Percentiles rank a stretch among this genome's conserved stretches.
These are phyloP conservation scores for Eupristina koningsbergeri DNA, from an alignment of 1,140 invertebrate genomes.

Conservation along the genomic window DNA sequence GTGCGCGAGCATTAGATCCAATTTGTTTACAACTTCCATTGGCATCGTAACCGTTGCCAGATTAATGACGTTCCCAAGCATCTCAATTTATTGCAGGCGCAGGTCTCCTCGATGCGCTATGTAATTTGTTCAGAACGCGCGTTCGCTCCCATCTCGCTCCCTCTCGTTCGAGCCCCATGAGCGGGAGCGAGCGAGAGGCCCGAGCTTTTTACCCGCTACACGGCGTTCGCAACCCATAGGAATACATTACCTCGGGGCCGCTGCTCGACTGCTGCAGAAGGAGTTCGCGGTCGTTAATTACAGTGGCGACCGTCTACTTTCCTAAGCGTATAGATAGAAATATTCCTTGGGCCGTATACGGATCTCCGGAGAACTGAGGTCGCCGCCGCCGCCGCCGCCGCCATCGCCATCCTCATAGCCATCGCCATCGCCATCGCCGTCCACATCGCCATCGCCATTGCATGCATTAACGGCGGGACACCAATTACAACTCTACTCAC, in stretches of 20 bases:
- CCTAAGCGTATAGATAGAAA: conserved; percentile 37
- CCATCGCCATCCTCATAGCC: no score
- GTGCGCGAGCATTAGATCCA: not conserved
- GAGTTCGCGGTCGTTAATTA: conserved; percentile 41
- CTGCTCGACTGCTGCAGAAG: conserved; percentile 13
- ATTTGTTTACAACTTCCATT: conserved; percentile 35
- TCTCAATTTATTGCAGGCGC: conserved; percentile 39
- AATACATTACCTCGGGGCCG: conserved; percentile 8
- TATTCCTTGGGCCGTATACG: conserved; percentile 40
- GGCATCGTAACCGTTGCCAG: conserved; percentile 14
- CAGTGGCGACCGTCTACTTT: conserved; percentile 46
- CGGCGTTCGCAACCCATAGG: conserved; percentile 10
- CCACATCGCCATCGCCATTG: not conserved
- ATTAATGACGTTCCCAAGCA: conserved; percentile 46
- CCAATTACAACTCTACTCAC: conserved; percentile 37
- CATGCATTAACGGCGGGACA: conserved; percentile 41
- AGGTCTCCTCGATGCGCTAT: conserved; percentile 11
- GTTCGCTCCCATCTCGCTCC: not conserved
- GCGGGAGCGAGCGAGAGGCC: no score
- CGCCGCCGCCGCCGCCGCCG: no score
- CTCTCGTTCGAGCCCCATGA: no score
- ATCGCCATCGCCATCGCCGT: not conserved
- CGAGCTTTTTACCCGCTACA: conserved; percentile 7
- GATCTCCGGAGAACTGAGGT: conserved; percentile 18
- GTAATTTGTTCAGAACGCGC: conserved; percentile 42